A percentile compares a stretch with the other conserved stretches of the same genome.
Conservation (phyloP, 2,888 invertebrate genomes). For the Oscheius myriophilus region DNA sequence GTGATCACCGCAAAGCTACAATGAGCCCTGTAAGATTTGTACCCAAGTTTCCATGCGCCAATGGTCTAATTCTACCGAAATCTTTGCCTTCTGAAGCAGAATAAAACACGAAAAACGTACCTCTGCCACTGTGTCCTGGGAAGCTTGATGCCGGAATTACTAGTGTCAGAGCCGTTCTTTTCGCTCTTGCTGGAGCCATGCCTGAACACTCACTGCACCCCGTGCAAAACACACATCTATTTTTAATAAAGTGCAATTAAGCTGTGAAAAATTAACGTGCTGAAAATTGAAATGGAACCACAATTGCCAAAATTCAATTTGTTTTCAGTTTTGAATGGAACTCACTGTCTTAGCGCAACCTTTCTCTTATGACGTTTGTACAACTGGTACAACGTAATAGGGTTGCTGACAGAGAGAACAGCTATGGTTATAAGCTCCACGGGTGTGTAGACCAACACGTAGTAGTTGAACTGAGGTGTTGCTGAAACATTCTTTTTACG, state of each 20-base stretch:
- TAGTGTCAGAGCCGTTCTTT: conserved; percentile 40
- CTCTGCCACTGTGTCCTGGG: conserved; percentile 66
- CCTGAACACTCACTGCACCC: conserved; percentile 52
- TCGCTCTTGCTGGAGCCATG: conserved; percentile 51
- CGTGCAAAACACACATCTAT: conserved; percentile 15
- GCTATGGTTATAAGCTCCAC: conserved; percentile 65
- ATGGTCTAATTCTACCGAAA: too few relatives aligned
- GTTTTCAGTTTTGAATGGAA: conserved; percentile 10
- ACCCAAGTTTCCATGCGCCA: too few relatives aligned
- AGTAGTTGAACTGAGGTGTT: conserved; percentile 51
- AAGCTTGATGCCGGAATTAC: conserved; percentile 45
- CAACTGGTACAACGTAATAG: conserved; percentile 67
- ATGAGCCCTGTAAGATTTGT: too few relatives aligned
- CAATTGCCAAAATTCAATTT: neutral
- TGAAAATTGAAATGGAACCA: too few relatives aligned
- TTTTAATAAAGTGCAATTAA: too few relatives aligned
- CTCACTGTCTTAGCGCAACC: conserved; percentile 66
- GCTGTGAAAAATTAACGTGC: too few relatives aligned
- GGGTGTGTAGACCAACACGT: conserved; percentile 67
- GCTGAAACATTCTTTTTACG: too few relatives aligned
- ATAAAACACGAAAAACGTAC: conserved; percentile 30
- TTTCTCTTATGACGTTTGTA: conserved; percentile 68
- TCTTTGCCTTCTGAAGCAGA: too few relatives aligned
- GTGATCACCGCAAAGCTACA: too few relatives aligned
- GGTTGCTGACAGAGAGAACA: conserved; percentile 67